phyloP scores from a whole-genome alignment of 53 echinoderm and acorn worm genomes.

The Hippasteria phrygiana region DNA sequence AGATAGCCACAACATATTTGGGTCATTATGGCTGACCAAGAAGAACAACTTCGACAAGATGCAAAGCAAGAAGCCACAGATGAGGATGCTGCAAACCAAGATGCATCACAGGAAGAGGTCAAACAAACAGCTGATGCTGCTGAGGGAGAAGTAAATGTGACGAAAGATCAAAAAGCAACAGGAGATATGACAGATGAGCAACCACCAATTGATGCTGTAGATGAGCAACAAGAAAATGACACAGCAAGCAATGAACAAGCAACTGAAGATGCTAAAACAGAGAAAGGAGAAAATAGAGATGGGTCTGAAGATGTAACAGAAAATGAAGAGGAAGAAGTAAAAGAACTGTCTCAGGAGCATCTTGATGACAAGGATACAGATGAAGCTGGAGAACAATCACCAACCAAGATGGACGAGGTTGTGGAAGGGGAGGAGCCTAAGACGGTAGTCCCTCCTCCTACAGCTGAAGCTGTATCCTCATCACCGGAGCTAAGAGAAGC shows the following conservation, averaged over 20 bases:
- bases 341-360: slow-evolving; percentile 25
- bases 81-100: slow-evolving; percentile 26
- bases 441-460: slow-evolving; percentile 25
- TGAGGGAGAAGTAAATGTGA: background rate
- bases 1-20: too few species aligned
- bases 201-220: background rate
- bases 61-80: slow-evolving; percentile 27
- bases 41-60: background rate
- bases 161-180: too few species aligned
- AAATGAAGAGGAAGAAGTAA: slow-evolving; percentile 2
- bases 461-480: background rate
- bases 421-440: background rate
- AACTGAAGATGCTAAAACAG: background rate
- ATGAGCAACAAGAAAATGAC: slow-evolving; percentile 7
- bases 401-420: slow-evolving; percentile 25
- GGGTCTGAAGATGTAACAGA: slow-evolving; percentile 5
- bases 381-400: slow-evolving; percentile 42
- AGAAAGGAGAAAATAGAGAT: slow-evolving; percentile 1
- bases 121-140: background rate
- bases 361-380: background rate
- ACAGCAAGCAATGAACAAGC: slow-evolving; percentile 1
- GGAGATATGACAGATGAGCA: background rate
- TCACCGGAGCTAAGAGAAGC: slow-evolving; percentile 50
- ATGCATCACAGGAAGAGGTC: background rate
- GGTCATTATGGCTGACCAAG: slow-evolving; percentile 58